Base-by-base conservation (phyloP, 2,113 vertebrate genomes). In the Dipodomys merriami region DNA sequence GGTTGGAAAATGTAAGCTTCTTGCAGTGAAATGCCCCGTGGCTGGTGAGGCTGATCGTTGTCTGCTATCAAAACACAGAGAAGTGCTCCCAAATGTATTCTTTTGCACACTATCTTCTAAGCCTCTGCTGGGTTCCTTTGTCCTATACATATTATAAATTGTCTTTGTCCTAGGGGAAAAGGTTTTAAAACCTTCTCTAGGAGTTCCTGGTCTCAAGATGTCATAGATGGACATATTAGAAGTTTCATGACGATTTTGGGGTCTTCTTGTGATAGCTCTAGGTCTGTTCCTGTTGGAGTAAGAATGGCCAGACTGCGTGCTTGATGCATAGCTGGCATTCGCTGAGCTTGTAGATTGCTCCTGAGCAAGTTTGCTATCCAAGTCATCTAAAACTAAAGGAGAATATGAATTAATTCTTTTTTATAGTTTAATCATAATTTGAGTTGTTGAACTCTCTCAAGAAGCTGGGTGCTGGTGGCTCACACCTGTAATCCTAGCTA, bases 341-440 rank as follows among this genome's bases (percentile, higher is more conserved):
- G 80, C 16, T 22, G 90, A 68, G 20, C 95, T 95, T 74, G 92
- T 72, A 68, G 83, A 95, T 92, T 98, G 98, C 88, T 98, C 98
- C 96, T 98, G 97, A 88, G 98, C 98, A 96, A 98, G 96, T 78
- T 96, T 98, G 93, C 97, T 97, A 88, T 98, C 98, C 97, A 98
- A 95, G 85, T 98, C 98, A 93, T 96, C 98, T 97, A 98, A 95
- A 98, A 98, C 98, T 98, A 69, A 94, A 76, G 80, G 23, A 86
- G n/a, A 94, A 82, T 80, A 88, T 11, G 16, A 73, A 29, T 96
- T 49, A 95, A 33, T 78, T 78, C 65, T 83, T 4, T 68, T 91
- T 84, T 90, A 85, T 1, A 83, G 2, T 73, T 35, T 88, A 93
- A 81, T 86, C 76, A 71, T 68, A 57, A 91, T 88, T 88, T 88